These are phyloP conservation scores for Zaprionus bogoriensis DNA, from an alignment of 2,888 invertebrate species.

Conservation along the genomic window DNA sequence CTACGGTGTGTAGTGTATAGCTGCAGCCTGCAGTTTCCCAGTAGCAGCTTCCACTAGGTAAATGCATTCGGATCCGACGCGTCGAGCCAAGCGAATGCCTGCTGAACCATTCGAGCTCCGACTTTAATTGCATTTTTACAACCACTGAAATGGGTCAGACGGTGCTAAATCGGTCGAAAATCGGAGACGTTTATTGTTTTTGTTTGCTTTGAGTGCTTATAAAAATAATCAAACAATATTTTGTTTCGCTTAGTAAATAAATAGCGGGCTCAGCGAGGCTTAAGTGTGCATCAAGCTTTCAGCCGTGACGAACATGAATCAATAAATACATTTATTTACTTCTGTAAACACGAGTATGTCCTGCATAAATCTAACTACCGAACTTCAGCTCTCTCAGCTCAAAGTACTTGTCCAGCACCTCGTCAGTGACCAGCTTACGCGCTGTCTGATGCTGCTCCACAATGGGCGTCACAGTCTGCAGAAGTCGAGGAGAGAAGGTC, in stretches of 20 bases:
- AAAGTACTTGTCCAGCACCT: conserved; percentile 92
- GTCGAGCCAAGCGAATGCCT: conserved; percentile 7
- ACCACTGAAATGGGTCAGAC: conserved; percentile 59
- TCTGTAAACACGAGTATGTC: conserved; percentile 15
- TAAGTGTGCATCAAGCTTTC: conserved; percentile 48
- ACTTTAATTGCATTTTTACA: conserved; percentile 40
- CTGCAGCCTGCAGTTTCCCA: conserved; percentile 12
- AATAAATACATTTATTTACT: conserved; percentile 39
- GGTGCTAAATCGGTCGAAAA: conserved; percentile 39
- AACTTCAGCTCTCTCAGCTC: conserved; percentile 90
- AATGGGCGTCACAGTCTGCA: conserved; percentile 87
- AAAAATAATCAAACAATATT: conserved; percentile 61
- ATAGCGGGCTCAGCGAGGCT: conserved; percentile 53
- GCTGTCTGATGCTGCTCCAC: conserved; percentile 92
- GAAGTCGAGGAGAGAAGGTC: background rate
- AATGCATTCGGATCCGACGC: conserved; percentile 14
- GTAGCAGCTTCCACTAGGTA: conserved; percentile 17
- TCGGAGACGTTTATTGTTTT: conserved; percentile 51
- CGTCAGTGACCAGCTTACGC: conserved; percentile 92
- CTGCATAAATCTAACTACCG: conserved; percentile 50
- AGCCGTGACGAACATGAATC: conserved; percentile 39
- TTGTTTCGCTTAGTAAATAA: conserved; percentile 55
- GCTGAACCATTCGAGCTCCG: conserved; percentile 14
- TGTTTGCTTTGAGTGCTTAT: conserved; percentile 47
- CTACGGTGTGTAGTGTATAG: background rate